These are phyloP conservation scores for Cryptus armator DNA, from an alignment of 2,888 invertebrate species.

Conservation along the genomic window DNA sequence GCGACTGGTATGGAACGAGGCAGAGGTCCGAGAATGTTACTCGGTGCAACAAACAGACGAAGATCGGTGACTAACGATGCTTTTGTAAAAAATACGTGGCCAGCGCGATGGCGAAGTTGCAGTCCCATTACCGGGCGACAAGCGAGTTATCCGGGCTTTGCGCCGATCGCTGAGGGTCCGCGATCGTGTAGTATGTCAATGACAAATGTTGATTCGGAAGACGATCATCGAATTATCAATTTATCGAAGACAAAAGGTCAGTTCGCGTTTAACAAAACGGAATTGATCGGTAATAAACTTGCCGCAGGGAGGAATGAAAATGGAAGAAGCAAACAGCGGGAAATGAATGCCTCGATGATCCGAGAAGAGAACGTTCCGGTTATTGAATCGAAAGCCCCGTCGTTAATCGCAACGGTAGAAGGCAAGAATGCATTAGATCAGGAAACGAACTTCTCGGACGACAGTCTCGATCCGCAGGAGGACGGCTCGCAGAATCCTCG, in stretches of 20 bases:
- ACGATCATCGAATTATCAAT: background rate
- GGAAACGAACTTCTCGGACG: slow-evolving; percentile 79
- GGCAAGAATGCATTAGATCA: slow-evolving; percentile 62
- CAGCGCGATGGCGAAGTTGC: slow-evolving; percentile 59
- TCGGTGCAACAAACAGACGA: slow-evolving; percentile 12
- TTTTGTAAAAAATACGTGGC: slow-evolving; percentile 54
- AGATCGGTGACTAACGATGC: slow-evolving; percentile 51
- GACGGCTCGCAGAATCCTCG: slow-evolving; percentile 25
- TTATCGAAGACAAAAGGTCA: background rate
- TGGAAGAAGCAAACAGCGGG: background rate
- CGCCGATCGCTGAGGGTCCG: slow-evolving; percentile 5
- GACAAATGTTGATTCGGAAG: background rate
- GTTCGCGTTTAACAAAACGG: background rate
- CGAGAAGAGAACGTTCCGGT: slow-evolving; percentile 4
- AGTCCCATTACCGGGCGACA: slow-evolving; percentile 44
- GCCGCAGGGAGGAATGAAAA: background rate
- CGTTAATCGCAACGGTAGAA: slow-evolving; percentile 32
- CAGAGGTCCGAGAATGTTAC: slow-evolving; percentile 37
- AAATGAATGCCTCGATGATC: background rate
- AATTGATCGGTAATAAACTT: background rate
- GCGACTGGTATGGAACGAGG: slow-evolving; percentile 65
- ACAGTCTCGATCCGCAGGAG: slow-evolving; percentile 76
- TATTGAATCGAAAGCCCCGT: slow-evolving; percentile 13
- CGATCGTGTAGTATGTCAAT: slow-evolving; percentile 15
- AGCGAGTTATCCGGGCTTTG: slow-evolving; percentile 27